A percentile compares a stretch with the other conserved stretches of the same genome.
These are phyloP conservation scores for Steinernema khuongi DNA, from an alignment of 1,140 invertebrate species.

Conservation along the genomic window DNA sequence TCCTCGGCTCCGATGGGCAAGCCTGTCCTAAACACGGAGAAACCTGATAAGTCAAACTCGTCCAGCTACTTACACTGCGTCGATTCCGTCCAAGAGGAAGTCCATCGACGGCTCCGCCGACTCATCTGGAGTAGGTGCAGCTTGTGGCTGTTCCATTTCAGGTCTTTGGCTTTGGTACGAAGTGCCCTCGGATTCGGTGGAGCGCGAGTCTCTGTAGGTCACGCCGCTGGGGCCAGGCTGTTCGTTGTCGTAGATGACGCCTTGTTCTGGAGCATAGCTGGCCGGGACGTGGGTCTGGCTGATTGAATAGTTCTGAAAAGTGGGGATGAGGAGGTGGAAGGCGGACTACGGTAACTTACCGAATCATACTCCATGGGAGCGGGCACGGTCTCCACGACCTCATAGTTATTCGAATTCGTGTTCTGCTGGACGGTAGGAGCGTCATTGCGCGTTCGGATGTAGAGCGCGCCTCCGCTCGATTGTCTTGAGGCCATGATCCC, in stretches of 20 bases:
- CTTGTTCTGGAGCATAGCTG: background rate
- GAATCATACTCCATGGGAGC: background rate
- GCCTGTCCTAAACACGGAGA: background rate
- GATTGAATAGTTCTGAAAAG: background rate
- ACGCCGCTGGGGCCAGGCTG: background rate
- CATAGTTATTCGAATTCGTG: background rate
- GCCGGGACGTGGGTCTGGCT: background rate
- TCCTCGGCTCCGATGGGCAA: background rate
- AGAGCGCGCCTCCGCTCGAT: too few relatives aligned
- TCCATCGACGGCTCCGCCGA: background rate
- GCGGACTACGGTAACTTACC: too few relatives aligned
- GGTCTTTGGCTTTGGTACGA: background rate
- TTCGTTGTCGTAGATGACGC: background rate
- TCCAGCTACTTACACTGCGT: background rate
- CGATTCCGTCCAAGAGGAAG: background rate
- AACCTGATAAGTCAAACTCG: background rate
- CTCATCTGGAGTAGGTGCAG: background rate
- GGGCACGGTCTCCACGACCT: background rate
- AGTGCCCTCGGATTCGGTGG: background rate
- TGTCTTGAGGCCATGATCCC: too few relatives aligned
- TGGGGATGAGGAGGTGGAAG: background rate
- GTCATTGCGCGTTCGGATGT: background rate
- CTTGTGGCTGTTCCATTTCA: background rate
- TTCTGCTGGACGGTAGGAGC: background rate
- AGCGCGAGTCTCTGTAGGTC: background rate